phyloP scores from a whole-genome alignment of 2,113 vertebrate genomes.

The Dipodomys ordii region DNA sequence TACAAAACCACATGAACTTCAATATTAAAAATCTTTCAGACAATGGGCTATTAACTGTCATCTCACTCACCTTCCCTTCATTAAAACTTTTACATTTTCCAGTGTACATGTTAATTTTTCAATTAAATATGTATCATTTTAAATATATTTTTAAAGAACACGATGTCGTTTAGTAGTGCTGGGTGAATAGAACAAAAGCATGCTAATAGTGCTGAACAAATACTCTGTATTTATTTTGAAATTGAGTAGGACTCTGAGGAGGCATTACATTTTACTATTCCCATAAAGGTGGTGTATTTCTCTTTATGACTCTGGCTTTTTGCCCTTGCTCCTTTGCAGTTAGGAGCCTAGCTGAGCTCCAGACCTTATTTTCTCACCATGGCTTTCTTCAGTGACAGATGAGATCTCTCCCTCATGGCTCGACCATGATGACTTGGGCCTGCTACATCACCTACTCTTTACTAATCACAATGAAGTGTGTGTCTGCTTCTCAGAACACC shows the following conservation, averaged over 20 bases:
- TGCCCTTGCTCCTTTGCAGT: background rate
- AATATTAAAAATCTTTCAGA: constrained; percentile 27
- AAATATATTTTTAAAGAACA: constrained; percentile 23
- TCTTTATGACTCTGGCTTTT: constrained; percentile 41
- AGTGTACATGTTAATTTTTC: constrained; percentile 54
- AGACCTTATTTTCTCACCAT: constrained; percentile 8
- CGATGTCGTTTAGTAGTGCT: background rate
- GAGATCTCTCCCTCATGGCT: background rate
- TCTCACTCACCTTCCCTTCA: background rate
- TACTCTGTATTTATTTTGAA: constrained; percentile 61
- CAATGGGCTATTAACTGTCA: background rate
- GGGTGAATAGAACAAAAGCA: background rate
- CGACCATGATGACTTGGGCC: background rate
- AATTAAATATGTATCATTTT: constrained; percentile 48
- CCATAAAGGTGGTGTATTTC: constrained; percentile 57
- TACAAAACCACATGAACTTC: background rate
- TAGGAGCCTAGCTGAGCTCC: background rate
- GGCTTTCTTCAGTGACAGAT: background rate
- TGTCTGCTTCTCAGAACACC: background rate
- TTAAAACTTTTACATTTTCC: background rate
- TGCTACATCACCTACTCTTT: background rate
- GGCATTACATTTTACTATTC: constrained; percentile 59
- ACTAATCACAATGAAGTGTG: background rate
- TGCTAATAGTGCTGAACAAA: constrained; percentile 3
- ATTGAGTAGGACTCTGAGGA: constrained; percentile 51